Conservation (phyloP, 2,888 invertebrate species). For the Baronia brevicornis region DNA sequence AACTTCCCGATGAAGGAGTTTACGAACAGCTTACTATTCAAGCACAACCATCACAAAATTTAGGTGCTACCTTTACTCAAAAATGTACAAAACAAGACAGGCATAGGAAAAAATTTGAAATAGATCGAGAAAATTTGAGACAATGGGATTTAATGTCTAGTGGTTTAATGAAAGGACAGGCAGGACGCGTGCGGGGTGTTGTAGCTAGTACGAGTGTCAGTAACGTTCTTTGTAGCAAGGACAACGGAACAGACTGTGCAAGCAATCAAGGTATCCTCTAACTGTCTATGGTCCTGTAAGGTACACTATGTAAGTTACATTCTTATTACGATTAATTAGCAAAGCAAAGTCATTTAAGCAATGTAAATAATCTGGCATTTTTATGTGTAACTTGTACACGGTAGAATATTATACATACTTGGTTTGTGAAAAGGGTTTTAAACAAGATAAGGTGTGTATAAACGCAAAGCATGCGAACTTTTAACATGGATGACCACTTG, state of each 20-base stretch:
- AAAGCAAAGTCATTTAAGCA: conserved; percentile 63
- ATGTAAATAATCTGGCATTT: conserved; percentile 50
- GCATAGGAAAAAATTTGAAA: conserved; percentile 72
- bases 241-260: conserved; percentile 63
- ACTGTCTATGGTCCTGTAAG: conserved; percentile 61
- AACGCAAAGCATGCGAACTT: conserved; percentile 41
- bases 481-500: conserved; percentile 41
- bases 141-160: conserved; percentile 94
- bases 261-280: conserved; percentile 73
- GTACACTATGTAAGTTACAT: conserved; percentile 66
- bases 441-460: conserved; percentile 62
- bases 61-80: conserved; percentile 20
- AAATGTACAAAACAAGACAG: conserved; percentile 21
- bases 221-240: conserved; percentile 54
- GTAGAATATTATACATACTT: conserved; percentile 20
- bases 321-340: conserved; percentile 46
- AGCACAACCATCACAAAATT: too few relatives aligned
- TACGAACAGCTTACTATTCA: conserved; percentile 74
- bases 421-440: conserved; percentile 31
- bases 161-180: conserved; percentile 77
- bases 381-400: conserved; percentile 29
- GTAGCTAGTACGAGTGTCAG: conserved; percentile 48
- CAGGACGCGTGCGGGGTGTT: conserved; percentile 55
- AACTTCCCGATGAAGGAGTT: conserved; percentile 67
- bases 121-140: conserved; percentile 89